A percentile compares a stretch with the other conserved stretches of the same genome.
Evolutionary conservation across 2,113 vertebrate genomes (phyloP).

Genomic region (Nettapus auritus): DNA sequence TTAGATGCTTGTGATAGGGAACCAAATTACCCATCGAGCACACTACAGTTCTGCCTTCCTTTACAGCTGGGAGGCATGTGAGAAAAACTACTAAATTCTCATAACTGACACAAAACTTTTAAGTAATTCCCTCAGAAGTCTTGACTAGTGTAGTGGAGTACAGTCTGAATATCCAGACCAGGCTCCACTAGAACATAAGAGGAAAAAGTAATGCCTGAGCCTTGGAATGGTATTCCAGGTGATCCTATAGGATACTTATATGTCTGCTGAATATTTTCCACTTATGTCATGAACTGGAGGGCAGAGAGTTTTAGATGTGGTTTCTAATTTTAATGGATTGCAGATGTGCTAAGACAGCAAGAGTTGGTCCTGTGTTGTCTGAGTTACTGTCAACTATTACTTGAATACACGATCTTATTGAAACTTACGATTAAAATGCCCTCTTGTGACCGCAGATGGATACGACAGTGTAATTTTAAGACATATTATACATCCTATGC

Average conservation of each 20-base stretch:
- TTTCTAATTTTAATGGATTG: too few species aligned
- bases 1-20: neutral
- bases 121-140: neutral
- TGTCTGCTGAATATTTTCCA: neutral
- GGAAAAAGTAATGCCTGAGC: neutral
- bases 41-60: neutral
- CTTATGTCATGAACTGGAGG: neutral
- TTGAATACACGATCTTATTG: neutral
- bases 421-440: neutral
- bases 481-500: neutral
- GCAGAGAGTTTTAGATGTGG: too few species aligned
- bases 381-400: neutral
- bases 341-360: neutral
- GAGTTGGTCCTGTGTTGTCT: neutral
- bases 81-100: neutral
- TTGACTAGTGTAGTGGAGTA: neutral
- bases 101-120: neutral
- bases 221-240: neutral
- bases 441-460: conserved; percentile 25
- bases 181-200: neutral
- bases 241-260: neutral
- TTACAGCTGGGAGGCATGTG: neutral
- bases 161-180: neutral
- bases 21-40: neutral
- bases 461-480: neutral